Conservation (phyloP, 2,888 invertebrate genomes). For the Odiellus spinosus region DNA sequence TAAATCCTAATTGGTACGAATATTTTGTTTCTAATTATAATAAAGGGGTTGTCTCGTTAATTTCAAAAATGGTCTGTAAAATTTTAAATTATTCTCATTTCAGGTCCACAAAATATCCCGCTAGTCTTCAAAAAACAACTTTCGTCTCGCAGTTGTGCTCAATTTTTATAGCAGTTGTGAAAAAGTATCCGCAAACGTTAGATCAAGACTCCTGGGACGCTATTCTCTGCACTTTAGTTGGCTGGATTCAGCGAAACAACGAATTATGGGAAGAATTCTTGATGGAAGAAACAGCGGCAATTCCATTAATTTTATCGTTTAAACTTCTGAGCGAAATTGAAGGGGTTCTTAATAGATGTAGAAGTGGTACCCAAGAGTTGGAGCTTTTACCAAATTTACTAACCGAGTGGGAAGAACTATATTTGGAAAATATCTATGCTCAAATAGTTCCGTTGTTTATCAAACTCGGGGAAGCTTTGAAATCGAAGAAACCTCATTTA, state of each 20-base stretch:
- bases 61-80: too few species aligned
- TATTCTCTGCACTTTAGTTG: slow-evolving; percentile 48
- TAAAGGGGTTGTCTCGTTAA: too few species aligned
- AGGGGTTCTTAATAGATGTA: slow-evolving; percentile 12
- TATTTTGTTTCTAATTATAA: too few species aligned
- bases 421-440: slow-evolving; percentile 44
- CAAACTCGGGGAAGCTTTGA: slow-evolving; percentile 23
- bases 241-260: slow-evolving; percentile 40
- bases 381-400: slow-evolving; percentile 29
- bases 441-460: slow-evolving; percentile 40
- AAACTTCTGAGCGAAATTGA: slow-evolving; percentile 28
- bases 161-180: slow-evolving; percentile 25
- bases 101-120: slow-evolving; percentile 5
- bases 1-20: too few species aligned
- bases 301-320: slow-evolving; percentile 15
- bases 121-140: neutral
- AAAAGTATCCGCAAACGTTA: slow-evolving; percentile 24
- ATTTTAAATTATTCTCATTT: neutral
- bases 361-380: slow-evolving; percentile 26
- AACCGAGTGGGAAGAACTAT: slow-evolving; percentile 61
- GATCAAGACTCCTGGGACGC: slow-evolving; percentile 52
- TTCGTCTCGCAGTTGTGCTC: slow-evolving; percentile 22
- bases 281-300: too few species aligned
- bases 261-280: too few species aligned
- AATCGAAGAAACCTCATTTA: too few species aligned